phyloP scores from a whole-genome alignment of 2,797 vertebrate species.

The Morelia viridis region DNA sequence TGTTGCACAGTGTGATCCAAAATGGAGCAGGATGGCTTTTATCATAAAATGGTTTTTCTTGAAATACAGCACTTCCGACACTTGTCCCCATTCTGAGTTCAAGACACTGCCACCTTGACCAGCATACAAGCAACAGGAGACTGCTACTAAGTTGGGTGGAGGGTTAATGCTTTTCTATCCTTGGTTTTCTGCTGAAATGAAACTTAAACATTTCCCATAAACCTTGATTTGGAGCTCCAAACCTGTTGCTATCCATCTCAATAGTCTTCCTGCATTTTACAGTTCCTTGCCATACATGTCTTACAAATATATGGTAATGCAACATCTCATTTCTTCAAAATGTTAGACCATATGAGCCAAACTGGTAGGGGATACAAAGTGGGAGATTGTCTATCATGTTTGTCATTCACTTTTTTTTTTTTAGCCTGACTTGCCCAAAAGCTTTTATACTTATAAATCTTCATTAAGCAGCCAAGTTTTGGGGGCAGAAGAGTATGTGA shows the following conservation, averaged over 20 bases:
- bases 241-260: too few relatives aligned
- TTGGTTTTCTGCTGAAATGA: neutral
- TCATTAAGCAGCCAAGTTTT: neutral
- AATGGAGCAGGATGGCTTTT: neutral
- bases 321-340: neutral
- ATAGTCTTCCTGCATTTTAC: neutral
- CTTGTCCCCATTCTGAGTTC: neutral
- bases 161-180: neutral
- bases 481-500: neutral
- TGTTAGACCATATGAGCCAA: neutral
- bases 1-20: neutral
- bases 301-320: neutral
- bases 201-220: neutral
- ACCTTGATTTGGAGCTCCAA: neutral
- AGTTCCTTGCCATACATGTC: too few relatives aligned
- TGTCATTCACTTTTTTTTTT: neutral
- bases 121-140: neutral
- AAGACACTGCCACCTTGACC: neutral
- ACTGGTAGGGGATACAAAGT: neutral
- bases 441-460: neutral
- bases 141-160: neutral
- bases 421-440: neutral
- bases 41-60: neutral
- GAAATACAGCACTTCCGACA: neutral
- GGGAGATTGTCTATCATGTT: neutral